phyloP scores from a whole-genome alignment of 2,113 vertebrate species.

The Danionella cerebrum region DNA sequence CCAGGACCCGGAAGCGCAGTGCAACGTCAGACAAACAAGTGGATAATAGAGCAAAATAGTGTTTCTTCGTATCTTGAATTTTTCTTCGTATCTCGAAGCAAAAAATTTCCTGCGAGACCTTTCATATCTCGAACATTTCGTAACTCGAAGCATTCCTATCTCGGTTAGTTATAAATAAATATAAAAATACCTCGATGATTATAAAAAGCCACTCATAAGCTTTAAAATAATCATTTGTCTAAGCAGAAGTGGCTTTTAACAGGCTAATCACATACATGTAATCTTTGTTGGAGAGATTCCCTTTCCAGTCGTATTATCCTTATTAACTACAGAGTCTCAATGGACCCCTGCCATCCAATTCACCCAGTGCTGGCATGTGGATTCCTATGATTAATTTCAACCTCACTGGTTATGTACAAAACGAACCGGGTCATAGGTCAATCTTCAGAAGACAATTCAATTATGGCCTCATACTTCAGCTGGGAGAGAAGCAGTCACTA shows the following conservation, averaged over 20 bases:
- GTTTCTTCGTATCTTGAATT: no score
- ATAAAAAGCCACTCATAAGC: no score
- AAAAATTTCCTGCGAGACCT: no score
- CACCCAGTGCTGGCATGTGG: neutral
- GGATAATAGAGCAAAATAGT: no score
- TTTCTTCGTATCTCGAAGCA: no score
- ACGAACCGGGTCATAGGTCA: slow-evolving; percentile 55
- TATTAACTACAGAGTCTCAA: neutral
- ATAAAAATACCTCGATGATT: no score
- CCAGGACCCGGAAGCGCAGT: no score
- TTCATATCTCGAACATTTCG: no score
- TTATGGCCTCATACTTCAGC: slow-evolving; percentile 52
- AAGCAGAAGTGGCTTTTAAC: neutral
- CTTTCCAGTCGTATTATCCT: neutral
- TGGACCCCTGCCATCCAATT: neutral
- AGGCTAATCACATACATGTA: slow-evolving; percentile 17
- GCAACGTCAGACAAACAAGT: no score
- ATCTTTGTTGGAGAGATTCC: slow-evolving; percentile 2
- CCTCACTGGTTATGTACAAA: slow-evolving; percentile 43
- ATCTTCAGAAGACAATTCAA: slow-evolving; percentile 54
- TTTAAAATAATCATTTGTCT: neutral
- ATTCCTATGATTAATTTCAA: slow-evolving; percentile 16
- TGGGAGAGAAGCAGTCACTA: slow-evolving; percentile 32
- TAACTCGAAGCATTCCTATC: no score
- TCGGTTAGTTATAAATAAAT: no score